Evolutionary conservation across 2,888 invertebrate species (phyloP).

Genomic region (Drosophila rellima): DNA sequence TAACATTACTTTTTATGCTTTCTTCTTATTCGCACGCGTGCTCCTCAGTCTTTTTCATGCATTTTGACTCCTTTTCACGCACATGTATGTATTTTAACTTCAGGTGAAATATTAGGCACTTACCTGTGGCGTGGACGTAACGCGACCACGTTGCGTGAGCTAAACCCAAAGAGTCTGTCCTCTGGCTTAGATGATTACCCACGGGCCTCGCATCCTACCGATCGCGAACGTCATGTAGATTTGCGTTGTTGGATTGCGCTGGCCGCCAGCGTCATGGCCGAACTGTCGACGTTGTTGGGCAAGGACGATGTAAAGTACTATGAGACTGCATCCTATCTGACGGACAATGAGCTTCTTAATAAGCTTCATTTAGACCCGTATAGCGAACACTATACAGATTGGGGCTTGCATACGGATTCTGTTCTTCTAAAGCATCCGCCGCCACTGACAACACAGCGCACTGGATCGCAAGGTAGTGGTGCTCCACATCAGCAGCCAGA

Average conservation of each 20-base stretch:
- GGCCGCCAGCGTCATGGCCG: slow-evolving; percentile 92
- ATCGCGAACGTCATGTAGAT: slow-evolving; percentile 96
- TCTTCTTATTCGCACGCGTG: neutral
- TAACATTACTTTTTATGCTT: too few relatives aligned
- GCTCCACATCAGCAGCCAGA: slow-evolving; percentile 86
- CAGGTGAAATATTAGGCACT: slow-evolving; percentile 90
- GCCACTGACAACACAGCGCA: slow-evolving; percentile 80
- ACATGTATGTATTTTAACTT: neutral
- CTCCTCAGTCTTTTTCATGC: neutral
- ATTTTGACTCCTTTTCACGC: too few relatives aligned
- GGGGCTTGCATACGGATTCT: slow-evolving; percentile 96
- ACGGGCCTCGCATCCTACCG: slow-evolving; percentile 97
- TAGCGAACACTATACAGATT: slow-evolving; percentile 94
- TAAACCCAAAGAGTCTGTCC: slow-evolving; percentile 98
- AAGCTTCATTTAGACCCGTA: slow-evolving; percentile 94
- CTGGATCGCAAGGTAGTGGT: neutral
- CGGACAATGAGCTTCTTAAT: slow-evolving; percentile 92
- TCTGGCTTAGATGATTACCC: slow-evolving; percentile 99
- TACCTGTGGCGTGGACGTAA: slow-evolving; percentile 98
- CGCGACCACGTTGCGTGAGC: slow-evolving; percentile 90
- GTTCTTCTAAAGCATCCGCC: slow-evolving; percentile 91
- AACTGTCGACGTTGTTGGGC: slow-evolving; percentile 89
- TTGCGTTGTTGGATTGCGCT: slow-evolving; percentile 98
- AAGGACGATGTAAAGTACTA: slow-evolving; percentile 89
- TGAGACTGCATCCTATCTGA: slow-evolving; percentile 90